phyloP scores from a whole-genome alignment of 2,888 invertebrate species.

The Megamerina dolium region DNA sequence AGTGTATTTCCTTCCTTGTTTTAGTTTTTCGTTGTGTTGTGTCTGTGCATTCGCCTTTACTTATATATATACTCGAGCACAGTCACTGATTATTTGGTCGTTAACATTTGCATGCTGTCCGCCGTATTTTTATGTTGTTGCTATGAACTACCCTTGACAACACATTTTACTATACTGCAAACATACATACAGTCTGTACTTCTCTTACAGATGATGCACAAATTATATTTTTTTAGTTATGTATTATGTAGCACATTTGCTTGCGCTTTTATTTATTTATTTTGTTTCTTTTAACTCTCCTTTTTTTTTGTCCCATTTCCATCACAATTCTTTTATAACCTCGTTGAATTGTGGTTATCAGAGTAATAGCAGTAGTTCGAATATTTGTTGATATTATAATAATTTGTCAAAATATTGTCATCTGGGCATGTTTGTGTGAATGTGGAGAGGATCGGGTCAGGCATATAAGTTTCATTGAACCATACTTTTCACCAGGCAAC shows the following conservation, averaged over 20 bases:
- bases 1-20: too few relatives aligned
- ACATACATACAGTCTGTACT: neutral
- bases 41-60: conserved; percentile 1
- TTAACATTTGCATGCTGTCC: conserved; percentile 12
- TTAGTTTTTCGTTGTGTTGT: too few relatives aligned
- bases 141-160: conserved; percentile 6
- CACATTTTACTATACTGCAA: conserved; percentile 2
- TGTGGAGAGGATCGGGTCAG: too few relatives aligned
- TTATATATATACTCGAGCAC: too few relatives aligned
- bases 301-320: neutral
- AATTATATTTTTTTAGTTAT: too few relatives aligned
- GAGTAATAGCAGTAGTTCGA: conserved; percentile 8
- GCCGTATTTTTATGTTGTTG: too few relatives aligned
- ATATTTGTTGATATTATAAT: too few relatives aligned
- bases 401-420: conserved; percentile 31
- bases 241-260: too few relatives aligned
- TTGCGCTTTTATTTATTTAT: neutral
- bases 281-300: neutral
- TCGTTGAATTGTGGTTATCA: too few relatives aligned
- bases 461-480: too few relatives aligned
- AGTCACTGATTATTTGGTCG: conserved; percentile 20
- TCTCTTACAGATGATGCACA: too few relatives aligned
- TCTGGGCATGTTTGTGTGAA: conserved; percentile 7
- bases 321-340: neutral
- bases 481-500: neutral